These are phyloP conservation scores for Coelopa pilipes DNA, from an alignment of 2,888 invertebrate genomes.

Conservation along the genomic window DNA sequence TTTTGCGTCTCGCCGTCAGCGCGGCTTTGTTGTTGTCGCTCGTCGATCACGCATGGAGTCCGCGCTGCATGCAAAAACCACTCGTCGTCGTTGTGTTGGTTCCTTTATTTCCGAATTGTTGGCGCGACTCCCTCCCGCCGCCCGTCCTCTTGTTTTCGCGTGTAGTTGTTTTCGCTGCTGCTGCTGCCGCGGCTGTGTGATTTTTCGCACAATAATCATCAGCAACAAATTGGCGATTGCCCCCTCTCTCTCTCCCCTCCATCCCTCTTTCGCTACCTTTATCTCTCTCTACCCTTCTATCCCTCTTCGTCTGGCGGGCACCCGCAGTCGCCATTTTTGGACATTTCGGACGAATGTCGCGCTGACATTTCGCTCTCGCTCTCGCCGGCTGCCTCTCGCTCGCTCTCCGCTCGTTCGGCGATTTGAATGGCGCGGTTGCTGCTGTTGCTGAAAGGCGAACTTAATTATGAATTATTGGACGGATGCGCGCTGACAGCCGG, in stretches of 20 bases:
- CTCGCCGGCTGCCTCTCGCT: neutral
- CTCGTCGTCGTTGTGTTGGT: neutral
- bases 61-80: neutral
- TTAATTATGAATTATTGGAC: constrained; percentile 36
- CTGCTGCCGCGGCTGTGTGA: constrained; percentile 45
- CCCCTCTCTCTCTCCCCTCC: no score
- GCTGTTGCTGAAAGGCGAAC: constrained; percentile 21
- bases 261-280: no score
- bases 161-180: constrained; percentile 45
- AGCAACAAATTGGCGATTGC: constrained; percentile 37
- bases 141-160: constrained; percentile 5
- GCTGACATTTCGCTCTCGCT: neutral
- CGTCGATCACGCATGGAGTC: constrained; percentile 34
- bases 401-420: neutral
- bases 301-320: constrained; percentile 18
- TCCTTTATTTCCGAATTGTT: no score
- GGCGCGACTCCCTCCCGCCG: constrained; percentile 9
- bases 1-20: neutral
- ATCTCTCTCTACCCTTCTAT: no score
- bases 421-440: no score
- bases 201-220: constrained; percentile 44
- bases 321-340: constrained; percentile 25
- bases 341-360: neutral
- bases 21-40: constrained; percentile 31
- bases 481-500: constrained; percentile 31